phyloP scores from a whole-genome alignment of 2,113 vertebrate species.

The Oenanthe melanoleuca region DNA sequence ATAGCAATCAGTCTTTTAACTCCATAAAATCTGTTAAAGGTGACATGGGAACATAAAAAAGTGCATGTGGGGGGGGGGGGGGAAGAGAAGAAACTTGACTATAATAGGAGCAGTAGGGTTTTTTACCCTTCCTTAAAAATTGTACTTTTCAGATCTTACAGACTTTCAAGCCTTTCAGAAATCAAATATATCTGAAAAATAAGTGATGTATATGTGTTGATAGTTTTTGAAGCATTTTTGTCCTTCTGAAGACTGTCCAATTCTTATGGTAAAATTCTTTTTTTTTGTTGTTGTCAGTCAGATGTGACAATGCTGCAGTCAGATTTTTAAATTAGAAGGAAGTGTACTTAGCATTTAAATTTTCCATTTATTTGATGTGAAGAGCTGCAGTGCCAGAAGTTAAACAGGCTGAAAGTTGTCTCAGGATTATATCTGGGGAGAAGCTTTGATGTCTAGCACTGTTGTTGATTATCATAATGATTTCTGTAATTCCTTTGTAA shows the following conservation, averaged over 20 bases:
- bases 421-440: not conserved
- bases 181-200: not conserved
- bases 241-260: not conserved
- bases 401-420: not conserved
- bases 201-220: not conserved
- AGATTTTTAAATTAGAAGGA: not conserved
- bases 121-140: not conserved
- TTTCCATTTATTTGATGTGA: not conserved
- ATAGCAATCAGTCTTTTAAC: conserved; percentile 47
- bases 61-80: not conserved
- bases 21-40: conserved; percentile 57
- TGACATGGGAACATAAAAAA: conserved; percentile 29
- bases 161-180: not conserved
- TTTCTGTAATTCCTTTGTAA: not conserved
- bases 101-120: not conserved
- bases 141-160: not conserved
- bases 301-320: not conserved
- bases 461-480: not conserved
- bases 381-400: not conserved
- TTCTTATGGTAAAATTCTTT: not conserved
- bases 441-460: not conserved
- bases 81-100: not conserved
- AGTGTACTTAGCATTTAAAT: not conserved
- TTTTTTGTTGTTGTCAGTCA: not conserved
- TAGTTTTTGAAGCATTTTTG: not conserved